Conservation (phyloP, 2,888 invertebrate genomes). For the Phaedon cochleariae region DNA sequence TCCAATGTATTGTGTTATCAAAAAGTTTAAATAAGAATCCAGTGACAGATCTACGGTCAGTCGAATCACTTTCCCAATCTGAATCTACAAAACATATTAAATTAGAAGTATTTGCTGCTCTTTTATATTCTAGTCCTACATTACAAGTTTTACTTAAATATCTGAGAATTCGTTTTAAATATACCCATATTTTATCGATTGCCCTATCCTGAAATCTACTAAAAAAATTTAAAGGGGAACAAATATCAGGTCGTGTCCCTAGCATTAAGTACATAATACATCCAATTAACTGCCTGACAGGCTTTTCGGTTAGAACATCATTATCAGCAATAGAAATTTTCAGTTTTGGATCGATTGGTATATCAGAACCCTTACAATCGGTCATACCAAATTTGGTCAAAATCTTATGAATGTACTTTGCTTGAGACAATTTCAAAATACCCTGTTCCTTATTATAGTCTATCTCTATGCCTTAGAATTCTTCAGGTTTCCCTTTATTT, state of each 20-base stretch:
- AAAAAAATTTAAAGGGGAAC: slow-evolving; percentile 27
- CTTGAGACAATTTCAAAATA: slow-evolving; percentile 1
- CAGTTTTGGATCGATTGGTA: slow-evolving; percentile 10
- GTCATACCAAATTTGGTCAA: background rate
- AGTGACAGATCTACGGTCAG: background rate
- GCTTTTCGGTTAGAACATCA: slow-evolving; percentile 9
- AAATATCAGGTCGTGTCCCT: slow-evolving; percentile 26
- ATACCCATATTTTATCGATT: slow-evolving; percentile 11
- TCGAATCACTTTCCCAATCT: background rate
- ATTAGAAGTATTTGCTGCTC: background rate
- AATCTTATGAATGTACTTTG: slow-evolving; percentile 1
- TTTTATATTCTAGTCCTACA: background rate
- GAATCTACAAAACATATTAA: background rate
- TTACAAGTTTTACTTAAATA: background rate
- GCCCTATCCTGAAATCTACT: slow-evolving; percentile 27
- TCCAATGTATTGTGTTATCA: too few relatives aligned
- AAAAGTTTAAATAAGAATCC: background rate
- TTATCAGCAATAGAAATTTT: background rate
- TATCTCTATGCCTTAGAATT: slow-evolving; percentile 35
- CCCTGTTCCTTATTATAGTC: slow-evolving; percentile 24
- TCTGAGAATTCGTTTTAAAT: slow-evolving; percentile 25
- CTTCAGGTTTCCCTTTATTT: slow-evolving; percentile 26
- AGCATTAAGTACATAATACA: slow-evolving; percentile 35
- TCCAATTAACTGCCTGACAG: slow-evolving; percentile 21
- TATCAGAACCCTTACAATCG: background rate